Evolutionary conservation across 1,140 invertebrate species (phyloP), one percentile per base, ranked within the genome.

Genomic region (Caenorhabditis inopinata): DNA sequence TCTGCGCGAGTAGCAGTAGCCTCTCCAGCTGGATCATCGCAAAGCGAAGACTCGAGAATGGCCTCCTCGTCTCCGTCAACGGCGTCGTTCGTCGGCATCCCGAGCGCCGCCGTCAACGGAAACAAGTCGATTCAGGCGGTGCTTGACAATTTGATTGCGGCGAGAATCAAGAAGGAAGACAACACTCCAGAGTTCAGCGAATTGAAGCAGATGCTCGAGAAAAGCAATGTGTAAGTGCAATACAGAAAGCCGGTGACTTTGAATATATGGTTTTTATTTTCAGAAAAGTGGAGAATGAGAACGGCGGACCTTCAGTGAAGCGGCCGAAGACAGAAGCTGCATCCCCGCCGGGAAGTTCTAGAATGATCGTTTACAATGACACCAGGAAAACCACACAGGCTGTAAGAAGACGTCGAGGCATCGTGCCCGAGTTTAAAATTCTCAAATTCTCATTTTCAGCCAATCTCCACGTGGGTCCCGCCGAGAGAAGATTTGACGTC

Each of bases 11-110:
- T 42, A 68, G n/a, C 14, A 11, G 32, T 68, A 18, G 58, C 58
- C 11, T 68, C 58, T 21, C 58, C 58, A 16, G n/a, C 58, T 23
- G 58, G 58, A 16, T 68, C 58, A 68, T 68, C 58, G 2, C 29
- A 68, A 68, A 68, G 58, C 23, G 58, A 68, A 18, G 58, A 68
- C 35, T 58, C 53, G 23, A 68, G 58, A 38, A 68, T 68, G 58
- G 58, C 58, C 0, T 7, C 58, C 1, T 68, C 58, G 11, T 68
- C 58, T 6, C 58, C 58, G 23, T 11, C 49, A 18, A 25, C 18
- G 35, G 58, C 58, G 14, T n/a, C n/a, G n/a, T 38, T 68, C 58
- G 11, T 42, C 5, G 38, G 38, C 5, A 42, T 42, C 6, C 38
- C 38, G 38, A 42, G n/a, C n/a, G n/a, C 38, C 14, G 14, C 38